Percentiles rank a stretch among this genome's conserved stretches.
These are phyloP conservation scores for Pangasius krempfi DNA, from an alignment of 2,797 vertebrate genomes.

Conservation along the genomic window DNA sequence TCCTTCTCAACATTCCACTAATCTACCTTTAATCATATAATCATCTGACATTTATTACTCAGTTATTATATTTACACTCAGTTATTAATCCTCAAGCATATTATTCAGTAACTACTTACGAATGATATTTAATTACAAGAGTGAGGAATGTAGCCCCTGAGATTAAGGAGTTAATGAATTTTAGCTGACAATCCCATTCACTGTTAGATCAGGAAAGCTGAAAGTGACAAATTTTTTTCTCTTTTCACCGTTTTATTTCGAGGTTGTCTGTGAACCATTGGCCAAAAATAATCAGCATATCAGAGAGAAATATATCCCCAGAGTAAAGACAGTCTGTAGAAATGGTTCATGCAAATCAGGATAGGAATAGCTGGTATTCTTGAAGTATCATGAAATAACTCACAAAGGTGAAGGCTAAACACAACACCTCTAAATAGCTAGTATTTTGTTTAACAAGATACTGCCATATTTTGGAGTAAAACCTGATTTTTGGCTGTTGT, in stretches of 20 bases:
- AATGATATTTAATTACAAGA: not conserved
- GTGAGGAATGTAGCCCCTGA: not conserved
- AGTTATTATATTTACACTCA: not conserved
- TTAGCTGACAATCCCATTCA: slow-evolving; percentile 11
- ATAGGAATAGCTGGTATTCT: not conserved
- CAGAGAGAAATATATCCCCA: not conserved
- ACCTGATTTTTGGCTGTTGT: not conserved
- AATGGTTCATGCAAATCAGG: slow-evolving; percentile 33
- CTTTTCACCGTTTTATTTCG: not conserved
- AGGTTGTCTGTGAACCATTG: not conserved
- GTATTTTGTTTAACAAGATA: not conserved
- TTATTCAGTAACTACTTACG: not conserved
- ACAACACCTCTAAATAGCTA: not conserved
- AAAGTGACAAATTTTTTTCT: slow-evolving; percentile 1
- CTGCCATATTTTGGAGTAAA: not conserved
- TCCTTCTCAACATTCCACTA: not conserved
- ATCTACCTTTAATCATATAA: not conserved
- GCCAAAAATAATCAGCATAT: slow-evolving; percentile 24
- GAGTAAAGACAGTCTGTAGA: not conserved
- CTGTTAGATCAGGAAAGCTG: slow-evolving; percentile 11
- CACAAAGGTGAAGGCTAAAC: not conserved
- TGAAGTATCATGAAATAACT: slow-evolving; percentile 12
- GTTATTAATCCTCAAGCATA: not conserved
- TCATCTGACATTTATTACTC: not conserved
- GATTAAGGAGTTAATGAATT: not conserved